Percentiles rank a stretch among this genome's conserved stretches.
Evolutionary conservation across 2,797 vertebrate genomes (phyloP).

Genomic region (Pterois miles): DNA sequence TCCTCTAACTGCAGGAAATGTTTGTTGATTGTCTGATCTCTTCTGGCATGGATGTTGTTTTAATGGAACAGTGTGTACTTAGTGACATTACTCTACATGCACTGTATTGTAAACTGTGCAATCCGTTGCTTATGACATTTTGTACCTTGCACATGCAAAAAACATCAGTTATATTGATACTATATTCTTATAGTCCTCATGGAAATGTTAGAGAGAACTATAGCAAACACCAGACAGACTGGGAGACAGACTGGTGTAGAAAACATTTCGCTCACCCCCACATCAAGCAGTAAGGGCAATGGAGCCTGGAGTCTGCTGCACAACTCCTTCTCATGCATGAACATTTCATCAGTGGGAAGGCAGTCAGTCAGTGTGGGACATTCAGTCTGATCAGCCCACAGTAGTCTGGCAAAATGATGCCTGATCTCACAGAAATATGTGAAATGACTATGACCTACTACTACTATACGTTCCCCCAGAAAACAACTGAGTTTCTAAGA

Average conservation of each 20-base stretch:
- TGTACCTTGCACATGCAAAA: neutral
- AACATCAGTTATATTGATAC: neutral
- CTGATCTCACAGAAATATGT: neutral
- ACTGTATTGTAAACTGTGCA: neutral
- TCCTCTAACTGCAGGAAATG: constrained; percentile 1
- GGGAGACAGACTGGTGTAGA: neutral
- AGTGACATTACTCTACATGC: neutral
- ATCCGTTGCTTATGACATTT: neutral
- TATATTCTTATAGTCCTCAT: neutral
- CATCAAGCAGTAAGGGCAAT: neutral
- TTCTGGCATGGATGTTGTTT: neutral
- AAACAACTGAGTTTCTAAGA: neutral
- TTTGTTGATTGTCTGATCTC: constrained; percentile 1
- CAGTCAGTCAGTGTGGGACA: neutral
- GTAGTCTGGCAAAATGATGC: neutral
- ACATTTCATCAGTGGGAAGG: neutral
- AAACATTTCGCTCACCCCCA: neutral
- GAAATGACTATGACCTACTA: neutral
- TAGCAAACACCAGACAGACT: neutral
- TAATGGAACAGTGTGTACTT: neutral
- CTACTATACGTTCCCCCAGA: too few relatives aligned
- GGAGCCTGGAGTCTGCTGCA: neutral
- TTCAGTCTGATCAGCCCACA: neutral
- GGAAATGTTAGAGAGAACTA: neutral
- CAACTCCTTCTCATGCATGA: neutral